Evolutionary conservation across 1,140 invertebrate species (phyloP), one percentile per base, ranked within the genome.

Genomic region (Bicyclus anynana): DNA sequence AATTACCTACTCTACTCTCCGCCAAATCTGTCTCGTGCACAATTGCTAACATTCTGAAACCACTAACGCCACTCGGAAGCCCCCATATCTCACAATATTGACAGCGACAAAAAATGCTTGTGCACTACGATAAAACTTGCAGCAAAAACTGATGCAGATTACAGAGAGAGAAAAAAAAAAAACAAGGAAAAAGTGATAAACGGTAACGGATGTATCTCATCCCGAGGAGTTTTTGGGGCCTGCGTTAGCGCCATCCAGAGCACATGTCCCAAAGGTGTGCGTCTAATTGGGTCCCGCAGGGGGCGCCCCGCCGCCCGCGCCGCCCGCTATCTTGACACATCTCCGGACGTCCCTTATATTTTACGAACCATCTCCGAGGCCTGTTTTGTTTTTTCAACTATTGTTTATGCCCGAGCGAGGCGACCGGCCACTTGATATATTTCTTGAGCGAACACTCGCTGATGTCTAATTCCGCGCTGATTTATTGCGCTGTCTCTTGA

Each of bases 191-290:
- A 79, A 65, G 77, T 82, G 77, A 82, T 79, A 80, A 82, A 77
- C 79, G 77, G 61, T 78, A 78, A 83, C 82, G 80, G 78, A 80
- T 85, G 77, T 74, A 70, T 66, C 65, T 56, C 67, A 74, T 77
- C 74, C 69, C 68, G 68, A 57, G 58, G 68, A 57, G 58, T 60
- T 75, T 80, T 78, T 79, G 68, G 65, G 66, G 71, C 66, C 72
- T 76, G 77, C 77, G 78, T 80, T 78, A 79, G 78, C 72, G 72
- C 72, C 63, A 69, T 68, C 62, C 67, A 70, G 73, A 77, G 76
- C 82, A 87, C 80, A 79, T 87, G 82, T 80, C 77, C 76, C 77
- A 87, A 87, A 87, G 84, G 84, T 87, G 84, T 85, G 80, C 73
- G 72, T 77, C 82, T 87, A 87, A 87, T 87, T 87, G 84, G 83